Conservation (phyloP, 2,888 invertebrate species). For the Punctoribates punctum region DNA sequence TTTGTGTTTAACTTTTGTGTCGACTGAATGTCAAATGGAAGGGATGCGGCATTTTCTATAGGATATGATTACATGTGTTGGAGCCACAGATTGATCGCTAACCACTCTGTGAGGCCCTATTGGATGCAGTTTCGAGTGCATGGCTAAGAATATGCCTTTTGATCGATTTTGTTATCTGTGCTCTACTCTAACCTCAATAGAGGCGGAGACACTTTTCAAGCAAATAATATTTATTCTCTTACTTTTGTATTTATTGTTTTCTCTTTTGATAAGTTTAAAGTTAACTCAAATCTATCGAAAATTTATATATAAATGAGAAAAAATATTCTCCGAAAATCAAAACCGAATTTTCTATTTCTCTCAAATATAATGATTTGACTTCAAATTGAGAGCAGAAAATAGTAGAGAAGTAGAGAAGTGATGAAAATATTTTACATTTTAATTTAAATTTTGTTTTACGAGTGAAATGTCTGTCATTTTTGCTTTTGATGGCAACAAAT, state of each 20-base stretch:
- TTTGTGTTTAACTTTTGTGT: not conserved
- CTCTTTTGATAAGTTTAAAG: slow-evolving; percentile 29
- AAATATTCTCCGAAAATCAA: slow-evolving; percentile 19
- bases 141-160: slow-evolving; percentile 29
- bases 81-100: slow-evolving; percentile 33
- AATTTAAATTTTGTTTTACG: slow-evolving; percentile 33
- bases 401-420: not conserved
- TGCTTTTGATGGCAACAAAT: not conserved
- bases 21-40: slow-evolving; percentile 31
- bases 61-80: slow-evolving; percentile 36
- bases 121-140: slow-evolving; percentile 21
- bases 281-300: slow-evolving; percentile 22
- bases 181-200: slow-evolving; percentile 29
- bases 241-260: slow-evolving; percentile 30
- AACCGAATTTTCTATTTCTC: slow-evolving; percentile 9
- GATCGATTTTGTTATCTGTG: slow-evolving; percentile 32
- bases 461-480: slow-evolving; percentile 28
- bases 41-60: slow-evolving; percentile 32
- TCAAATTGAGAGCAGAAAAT: not conserved
- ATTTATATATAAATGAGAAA: slow-evolving; percentile 33
- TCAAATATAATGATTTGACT: slow-evolving; percentile 25
- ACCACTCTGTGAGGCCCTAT: slow-evolving; percentile 3
- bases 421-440: slow-evolving; percentile 29
- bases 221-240: slow-evolving; percentile 32
- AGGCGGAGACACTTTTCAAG: slow-evolving; percentile 35